Evolutionary conservation across 2,888 invertebrate genomes (phyloP).

Genomic region (Monoplex corrugatus): DNA sequence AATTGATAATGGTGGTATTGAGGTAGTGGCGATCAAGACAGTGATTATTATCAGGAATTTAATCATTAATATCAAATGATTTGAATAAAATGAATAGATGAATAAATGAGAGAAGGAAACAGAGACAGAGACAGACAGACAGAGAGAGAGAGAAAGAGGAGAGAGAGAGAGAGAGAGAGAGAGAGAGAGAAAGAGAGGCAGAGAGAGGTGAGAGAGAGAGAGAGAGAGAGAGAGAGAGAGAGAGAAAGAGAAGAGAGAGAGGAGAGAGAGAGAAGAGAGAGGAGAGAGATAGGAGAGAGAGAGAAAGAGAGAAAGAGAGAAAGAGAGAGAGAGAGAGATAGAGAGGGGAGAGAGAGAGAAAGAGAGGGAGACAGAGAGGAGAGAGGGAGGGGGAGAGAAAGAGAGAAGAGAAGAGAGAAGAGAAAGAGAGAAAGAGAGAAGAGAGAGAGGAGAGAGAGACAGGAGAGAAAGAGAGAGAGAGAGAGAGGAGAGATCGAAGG

Average conservation of each 20-base stretch:
- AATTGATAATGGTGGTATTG: too few species aligned
- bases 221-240: background rate
- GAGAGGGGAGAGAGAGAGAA: too few species aligned
- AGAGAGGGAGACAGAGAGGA: too few species aligned
- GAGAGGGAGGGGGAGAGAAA: too few species aligned
- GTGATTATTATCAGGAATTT: too few species aligned
- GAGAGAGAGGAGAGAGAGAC: too few species aligned
- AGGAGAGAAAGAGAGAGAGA: background rate
- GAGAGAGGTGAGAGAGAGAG: background rate
- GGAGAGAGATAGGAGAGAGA: constrained; percentile 18
- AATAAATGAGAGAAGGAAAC: background rate
- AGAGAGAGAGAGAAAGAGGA: constrained; percentile 3
- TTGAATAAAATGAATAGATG: background rate
- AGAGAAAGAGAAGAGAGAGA: constrained; percentile 20
- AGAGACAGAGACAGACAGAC: background rate
- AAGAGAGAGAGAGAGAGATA: background rate
- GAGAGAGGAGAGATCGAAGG: background rate
- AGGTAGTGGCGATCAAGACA: too few species aligned
- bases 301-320: constrained; percentile 34
- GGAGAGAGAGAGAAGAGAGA: background rate
- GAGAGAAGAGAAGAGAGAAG: too few species aligned
- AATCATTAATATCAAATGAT: too few species aligned
- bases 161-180: background rate
- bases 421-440: too few species aligned
- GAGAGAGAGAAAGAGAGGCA: background rate